Conservation (phyloP, 2,113 vertebrate species). For the Trichomycterus rosablanca region DNA sequence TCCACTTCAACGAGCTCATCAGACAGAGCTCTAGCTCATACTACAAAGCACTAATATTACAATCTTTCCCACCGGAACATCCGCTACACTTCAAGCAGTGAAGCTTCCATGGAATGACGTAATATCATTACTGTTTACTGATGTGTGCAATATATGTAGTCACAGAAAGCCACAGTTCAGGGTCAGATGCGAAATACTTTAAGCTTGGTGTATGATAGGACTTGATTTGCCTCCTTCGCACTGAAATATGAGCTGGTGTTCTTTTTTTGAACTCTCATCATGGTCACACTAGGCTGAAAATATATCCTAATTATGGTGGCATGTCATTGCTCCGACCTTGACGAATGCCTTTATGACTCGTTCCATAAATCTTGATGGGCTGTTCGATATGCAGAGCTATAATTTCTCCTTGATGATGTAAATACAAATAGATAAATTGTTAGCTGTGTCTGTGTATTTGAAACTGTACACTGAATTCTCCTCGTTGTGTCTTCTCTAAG, state of each 20-base stretch:
- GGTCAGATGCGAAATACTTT: no score
- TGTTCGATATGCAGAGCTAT: no score
- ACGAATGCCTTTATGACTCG: not conserved
- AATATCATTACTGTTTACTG: no score
- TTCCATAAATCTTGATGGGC: no score
- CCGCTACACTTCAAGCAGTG: not conserved
- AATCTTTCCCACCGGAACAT: not conserved
- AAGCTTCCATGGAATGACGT: not conserved
- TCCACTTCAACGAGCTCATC: not conserved
- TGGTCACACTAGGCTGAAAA: not conserved
- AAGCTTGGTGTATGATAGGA: no score
- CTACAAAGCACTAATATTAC: slow-evolving; percentile 21
- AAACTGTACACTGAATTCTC: slow-evolving; percentile 15
- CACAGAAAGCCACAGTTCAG: no score
- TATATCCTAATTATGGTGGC: slow-evolving; percentile 14
- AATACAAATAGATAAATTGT: not conserved
- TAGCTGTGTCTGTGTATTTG: not conserved
- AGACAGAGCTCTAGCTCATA: not conserved
- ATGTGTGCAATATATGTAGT: no score
- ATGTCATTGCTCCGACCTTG: no score
- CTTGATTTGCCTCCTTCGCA: not conserved
- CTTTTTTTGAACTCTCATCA: not conserved
- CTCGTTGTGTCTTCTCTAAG: slow-evolving; percentile 46
- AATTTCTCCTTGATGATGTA: not conserved
- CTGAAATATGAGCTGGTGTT: slow-evolving; percentile 23